Conservation (phyloP, 1,140 invertebrate genomes). For the Drosophila trapezifrons region DNA sequence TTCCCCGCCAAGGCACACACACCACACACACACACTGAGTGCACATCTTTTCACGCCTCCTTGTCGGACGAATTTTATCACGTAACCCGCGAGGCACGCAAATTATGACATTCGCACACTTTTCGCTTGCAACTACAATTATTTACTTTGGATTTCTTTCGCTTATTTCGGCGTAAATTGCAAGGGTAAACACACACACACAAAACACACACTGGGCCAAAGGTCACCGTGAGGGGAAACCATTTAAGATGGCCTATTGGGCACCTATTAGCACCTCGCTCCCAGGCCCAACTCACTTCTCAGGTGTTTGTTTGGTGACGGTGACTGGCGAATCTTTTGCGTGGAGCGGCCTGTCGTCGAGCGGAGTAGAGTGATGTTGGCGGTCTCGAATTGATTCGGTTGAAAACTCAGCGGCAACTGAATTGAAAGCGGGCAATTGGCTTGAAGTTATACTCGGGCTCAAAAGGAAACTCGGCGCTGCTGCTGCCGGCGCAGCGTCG, state of each 20-base stretch:
- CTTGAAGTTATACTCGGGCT: constrained; percentile 78
- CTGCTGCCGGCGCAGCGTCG: constrained; percentile 15
- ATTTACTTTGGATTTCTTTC: constrained; percentile 34
- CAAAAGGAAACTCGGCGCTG: constrained; percentile 62
- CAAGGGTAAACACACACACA: constrained; percentile 25
- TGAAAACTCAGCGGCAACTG: constrained; percentile 77
- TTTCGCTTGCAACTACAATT: constrained; percentile 34
- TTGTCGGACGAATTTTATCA: constrained; percentile 54
- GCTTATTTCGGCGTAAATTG: constrained; percentile 35
- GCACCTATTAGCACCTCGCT: constrained; percentile 25
- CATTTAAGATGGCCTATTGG: constrained; percentile 24
- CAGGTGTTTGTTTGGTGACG: constrained; percentile 19
- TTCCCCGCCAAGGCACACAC: constrained; percentile 24
- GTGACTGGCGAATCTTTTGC: constrained; percentile 26
- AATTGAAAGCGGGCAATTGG: constrained; percentile 73
- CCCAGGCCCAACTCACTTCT: constrained; percentile 39
- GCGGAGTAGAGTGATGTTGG: constrained; percentile 11
- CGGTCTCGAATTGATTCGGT: constrained; percentile 66
- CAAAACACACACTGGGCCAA: constrained; percentile 17
- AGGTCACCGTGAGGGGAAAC: constrained; percentile 22
- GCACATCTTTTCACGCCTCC: constrained; percentile 33
- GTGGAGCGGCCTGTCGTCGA: constrained; percentile 1
- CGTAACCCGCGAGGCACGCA: constrained; percentile 51
- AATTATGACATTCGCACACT: constrained; percentile 69
- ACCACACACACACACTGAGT: constrained; percentile 3